phyloP scores from a whole-genome alignment of 2,888 invertebrate species.

The Theristus sp. region DNA sequence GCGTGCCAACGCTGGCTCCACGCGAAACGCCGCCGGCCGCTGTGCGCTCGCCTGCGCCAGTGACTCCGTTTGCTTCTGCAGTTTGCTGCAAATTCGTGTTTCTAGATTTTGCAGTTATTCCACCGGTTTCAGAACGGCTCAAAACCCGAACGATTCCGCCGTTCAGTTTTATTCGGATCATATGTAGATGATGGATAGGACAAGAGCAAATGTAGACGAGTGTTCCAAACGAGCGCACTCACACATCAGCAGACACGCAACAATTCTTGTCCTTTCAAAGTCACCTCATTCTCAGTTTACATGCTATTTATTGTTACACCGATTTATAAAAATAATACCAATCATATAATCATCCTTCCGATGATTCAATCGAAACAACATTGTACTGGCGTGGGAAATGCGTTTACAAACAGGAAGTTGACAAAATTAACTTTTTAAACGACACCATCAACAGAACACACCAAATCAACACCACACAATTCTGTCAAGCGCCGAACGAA shows the following conservation, averaged over 20 bases:
- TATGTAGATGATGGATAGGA: not conserved
- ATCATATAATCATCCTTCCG: no score
- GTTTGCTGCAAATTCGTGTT: not conserved
- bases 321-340: no score
- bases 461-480: not conserved
- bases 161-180: no score
- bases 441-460: not conserved
- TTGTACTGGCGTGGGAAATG: no score
- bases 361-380: no score
- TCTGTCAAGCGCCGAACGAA: not conserved
- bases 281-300: no score
- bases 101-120: no score
- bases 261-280: no score
- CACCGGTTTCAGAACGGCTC: no score
- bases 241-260: not conserved
- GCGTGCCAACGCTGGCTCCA: not conserved
- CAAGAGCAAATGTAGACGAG: not conserved
- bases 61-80: not conserved
- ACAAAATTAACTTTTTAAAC: not conserved
- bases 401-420: no score
- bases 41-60: not conserved
- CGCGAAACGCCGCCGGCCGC: not conserved
- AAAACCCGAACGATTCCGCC: no score
- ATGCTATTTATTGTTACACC: no score
- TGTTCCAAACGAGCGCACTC: not conserved